These are phyloP conservation scores for Drosophila hydei DNA, from an alignment of 1,140 invertebrate species.

Conservation along the genomic window DNA sequence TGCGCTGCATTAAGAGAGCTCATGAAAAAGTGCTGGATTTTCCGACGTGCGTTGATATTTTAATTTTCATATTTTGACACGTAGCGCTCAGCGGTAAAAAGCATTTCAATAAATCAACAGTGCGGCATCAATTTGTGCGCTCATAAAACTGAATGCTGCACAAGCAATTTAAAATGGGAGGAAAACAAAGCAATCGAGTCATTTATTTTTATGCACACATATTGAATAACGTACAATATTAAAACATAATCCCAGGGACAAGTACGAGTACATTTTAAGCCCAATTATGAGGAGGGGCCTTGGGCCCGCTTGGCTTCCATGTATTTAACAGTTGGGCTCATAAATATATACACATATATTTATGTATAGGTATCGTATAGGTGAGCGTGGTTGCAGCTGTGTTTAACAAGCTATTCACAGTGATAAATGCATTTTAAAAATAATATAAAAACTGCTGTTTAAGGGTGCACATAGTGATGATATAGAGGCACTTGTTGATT, in stretches of 20 bases:
- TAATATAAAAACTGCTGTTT: too few relatives aligned
- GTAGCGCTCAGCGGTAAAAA: constrained; percentile 39
- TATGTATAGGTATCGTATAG: not conserved
- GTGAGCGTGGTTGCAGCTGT: constrained; percentile 16
- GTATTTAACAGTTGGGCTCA: constrained; percentile 50
- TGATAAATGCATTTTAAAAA: constrained; percentile 11
- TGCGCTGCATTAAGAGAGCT: constrained; percentile 46
- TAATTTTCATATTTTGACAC: constrained; percentile 78
- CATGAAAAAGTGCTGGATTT: constrained; percentile 7
- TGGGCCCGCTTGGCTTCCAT: constrained; percentile 13
- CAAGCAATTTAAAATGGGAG: constrained; percentile 12
- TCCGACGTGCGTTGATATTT: constrained; percentile 47
- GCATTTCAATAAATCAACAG: constrained; percentile 50
- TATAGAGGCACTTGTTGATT: too few relatives aligned
- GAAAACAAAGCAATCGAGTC: constrained; percentile 22
- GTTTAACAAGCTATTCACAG: constrained; percentile 25
- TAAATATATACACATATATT: constrained; percentile 17
- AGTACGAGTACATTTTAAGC: constrained; percentile 64
- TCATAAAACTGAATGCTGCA: constrained; percentile 24
- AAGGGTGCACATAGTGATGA: too few relatives aligned
- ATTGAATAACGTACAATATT: constrained; percentile 69
- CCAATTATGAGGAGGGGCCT: constrained; percentile 57
- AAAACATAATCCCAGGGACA: constrained; percentile 73
- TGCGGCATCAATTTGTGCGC: constrained; percentile 1
- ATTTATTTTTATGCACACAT: constrained; percentile 41